Evolutionary conservation across 2,797 vertebrate species (phyloP).

Genomic region (Neopelma chrysocephalum): DNA sequence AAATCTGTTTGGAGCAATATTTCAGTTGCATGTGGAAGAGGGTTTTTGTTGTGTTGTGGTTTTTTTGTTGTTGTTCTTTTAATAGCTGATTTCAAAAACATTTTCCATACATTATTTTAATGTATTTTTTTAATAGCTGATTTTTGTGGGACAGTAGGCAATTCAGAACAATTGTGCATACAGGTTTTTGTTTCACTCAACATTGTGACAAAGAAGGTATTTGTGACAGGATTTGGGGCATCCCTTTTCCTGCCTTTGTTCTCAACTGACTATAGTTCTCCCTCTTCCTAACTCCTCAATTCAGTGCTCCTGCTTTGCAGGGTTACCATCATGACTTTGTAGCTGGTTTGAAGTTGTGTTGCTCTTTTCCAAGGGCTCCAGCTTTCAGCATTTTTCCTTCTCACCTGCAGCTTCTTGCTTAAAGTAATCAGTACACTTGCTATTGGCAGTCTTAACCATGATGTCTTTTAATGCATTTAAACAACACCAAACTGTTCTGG

Average conservation of each 20-base stretch:
- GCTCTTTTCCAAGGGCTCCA: not conserved
- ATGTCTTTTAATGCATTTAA: not conserved
- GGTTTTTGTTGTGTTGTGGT: not conserved
- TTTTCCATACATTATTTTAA: not conserved
- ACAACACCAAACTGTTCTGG: not conserved
- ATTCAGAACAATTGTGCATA: not conserved
- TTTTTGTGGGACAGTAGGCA: not conserved
- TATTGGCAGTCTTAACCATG: not conserved
- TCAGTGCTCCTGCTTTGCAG: not conserved
- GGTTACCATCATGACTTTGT: not conserved
- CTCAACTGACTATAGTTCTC: not conserved
- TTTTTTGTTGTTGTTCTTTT: not conserved
- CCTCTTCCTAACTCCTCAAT: not conserved
- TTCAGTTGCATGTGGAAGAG: not conserved
- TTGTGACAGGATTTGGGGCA: not conserved
- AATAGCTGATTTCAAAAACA: not conserved
- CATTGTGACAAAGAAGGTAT: not conserved
- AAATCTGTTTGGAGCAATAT: not conserved
- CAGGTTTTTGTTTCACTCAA: not conserved
- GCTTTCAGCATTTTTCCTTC: not conserved
- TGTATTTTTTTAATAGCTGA: not conserved
- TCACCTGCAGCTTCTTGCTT: constrained; percentile 27
- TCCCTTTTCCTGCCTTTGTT: not conserved
- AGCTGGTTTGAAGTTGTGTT: not conserved
- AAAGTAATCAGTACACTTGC: not conserved